Conservation (phyloP, 1,140 invertebrate genomes). For the Drosophila athabasca region DNA sequence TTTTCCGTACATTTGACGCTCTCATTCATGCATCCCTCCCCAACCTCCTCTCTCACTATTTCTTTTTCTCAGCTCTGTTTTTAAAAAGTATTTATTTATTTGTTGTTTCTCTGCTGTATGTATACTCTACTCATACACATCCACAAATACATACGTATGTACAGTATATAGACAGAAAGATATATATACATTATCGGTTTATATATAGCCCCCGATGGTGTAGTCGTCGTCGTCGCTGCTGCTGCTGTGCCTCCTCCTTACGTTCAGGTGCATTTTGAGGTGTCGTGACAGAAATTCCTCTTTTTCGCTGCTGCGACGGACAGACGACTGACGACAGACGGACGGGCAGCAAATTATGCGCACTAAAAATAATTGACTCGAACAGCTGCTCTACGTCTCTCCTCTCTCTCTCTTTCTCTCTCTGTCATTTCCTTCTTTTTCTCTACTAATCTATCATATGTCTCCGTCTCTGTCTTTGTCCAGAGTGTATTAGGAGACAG, state of each 20-base stretch:
- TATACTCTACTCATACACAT: slow-evolving; percentile 38
- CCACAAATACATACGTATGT: slow-evolving; percentile 7
- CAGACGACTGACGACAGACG: too few relatives aligned
- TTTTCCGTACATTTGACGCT: slow-evolving; percentile 76
- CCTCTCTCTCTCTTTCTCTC: neutral
- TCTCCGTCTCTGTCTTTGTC: too few relatives aligned
- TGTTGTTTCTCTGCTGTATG: slow-evolving; percentile 51
- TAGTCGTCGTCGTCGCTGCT: slow-evolving; percentile 12
- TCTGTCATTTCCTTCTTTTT: slow-evolving; percentile 17
- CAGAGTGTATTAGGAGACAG: too few relatives aligned
- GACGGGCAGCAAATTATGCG: slow-evolving; percentile 67
- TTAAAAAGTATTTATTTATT: slow-evolving; percentile 72
- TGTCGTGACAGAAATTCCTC: slow-evolving; percentile 79
- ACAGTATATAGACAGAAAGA: neutral
- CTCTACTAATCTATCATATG: slow-evolving; percentile 1
- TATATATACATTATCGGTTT: slow-evolving; percentile 34
- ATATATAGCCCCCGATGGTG: slow-evolving; percentile 9
- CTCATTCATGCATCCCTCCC: slow-evolving; percentile 65
- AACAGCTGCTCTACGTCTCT: slow-evolving; percentile 22
- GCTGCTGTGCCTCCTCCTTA: slow-evolving; percentile 33
- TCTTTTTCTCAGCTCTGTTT: slow-evolving; percentile 45
- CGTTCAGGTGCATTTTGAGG: slow-evolving; percentile 79
- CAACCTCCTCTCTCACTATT: slow-evolving; percentile 1
- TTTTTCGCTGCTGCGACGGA: slow-evolving; percentile 4
- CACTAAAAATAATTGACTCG: slow-evolving; percentile 77